These are phyloP conservation scores for Pipistrellus nathusii DNA, from an alignment of 2,797 vertebrate genomes.

Conservation along the genomic window DNA sequence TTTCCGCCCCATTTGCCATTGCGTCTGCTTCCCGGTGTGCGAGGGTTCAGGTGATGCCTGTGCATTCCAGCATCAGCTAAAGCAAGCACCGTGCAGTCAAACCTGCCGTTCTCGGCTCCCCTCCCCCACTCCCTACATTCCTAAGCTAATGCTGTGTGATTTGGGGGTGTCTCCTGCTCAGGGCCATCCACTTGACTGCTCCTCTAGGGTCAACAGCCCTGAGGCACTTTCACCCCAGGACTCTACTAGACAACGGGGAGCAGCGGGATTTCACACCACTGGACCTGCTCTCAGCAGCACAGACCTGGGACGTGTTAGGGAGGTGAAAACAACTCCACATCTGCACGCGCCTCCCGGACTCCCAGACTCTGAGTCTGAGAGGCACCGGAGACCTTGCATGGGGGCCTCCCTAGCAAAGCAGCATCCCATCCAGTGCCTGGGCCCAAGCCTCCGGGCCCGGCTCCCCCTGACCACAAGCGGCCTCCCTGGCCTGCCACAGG, in stretches of 20 bases:
- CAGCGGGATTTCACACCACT: slow-evolving; percentile 15
- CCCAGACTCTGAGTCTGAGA: background rate
- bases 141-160: slow-evolving; percentile 30
- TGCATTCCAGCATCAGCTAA: background rate
- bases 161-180: background rate
- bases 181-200: slow-evolving; percentile 44
- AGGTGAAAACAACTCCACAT: slow-evolving; percentile 46
- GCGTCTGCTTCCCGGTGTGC: background rate
- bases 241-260: slow-evolving; percentile 6
- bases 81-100: background rate
- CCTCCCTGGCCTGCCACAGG: slow-evolving; percentile 31
- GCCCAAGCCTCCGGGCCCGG: background rate
- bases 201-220: background rate
- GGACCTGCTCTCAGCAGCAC: background rate
- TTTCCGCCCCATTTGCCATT: slow-evolving; percentile 2
- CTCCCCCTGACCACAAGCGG: slow-evolving; percentile 56
- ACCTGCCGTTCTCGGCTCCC: background rate
- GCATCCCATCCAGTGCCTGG: background rate
- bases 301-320: slow-evolving; percentile 67
- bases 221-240: background rate
- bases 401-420: slow-evolving; percentile 1
- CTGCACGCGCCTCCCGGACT: slow-evolving; percentile 48
- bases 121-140: background rate
- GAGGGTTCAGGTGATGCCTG: background rate
- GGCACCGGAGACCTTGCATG: background rate